These are phyloP conservation scores for Vanessa tameamea DNA, from an alignment of 1,140 invertebrate species.

Conservation along the genomic window DNA sequence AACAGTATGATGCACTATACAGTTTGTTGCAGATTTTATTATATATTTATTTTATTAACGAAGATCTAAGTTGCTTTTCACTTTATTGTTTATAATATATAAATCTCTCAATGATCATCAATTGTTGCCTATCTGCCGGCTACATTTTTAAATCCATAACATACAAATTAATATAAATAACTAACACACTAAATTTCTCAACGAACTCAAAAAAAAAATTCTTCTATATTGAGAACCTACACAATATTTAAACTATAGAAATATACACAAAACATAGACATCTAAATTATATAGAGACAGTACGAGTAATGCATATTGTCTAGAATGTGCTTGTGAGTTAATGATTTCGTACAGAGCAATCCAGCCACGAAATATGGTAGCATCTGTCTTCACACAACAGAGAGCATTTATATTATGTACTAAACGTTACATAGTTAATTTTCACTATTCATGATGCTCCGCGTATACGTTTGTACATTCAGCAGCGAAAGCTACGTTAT, in stretches of 20 bases:
- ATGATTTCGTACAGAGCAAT: conserved; percentile 22
- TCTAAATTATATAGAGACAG: conserved; percentile 18
- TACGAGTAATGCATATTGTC: conserved; percentile 22
- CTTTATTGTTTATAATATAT: no score
- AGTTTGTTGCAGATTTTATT: no score
- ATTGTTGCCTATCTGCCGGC: no score
- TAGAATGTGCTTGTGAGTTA: conserved; percentile 18
- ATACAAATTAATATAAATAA: no score
- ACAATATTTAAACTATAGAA: not conserved
- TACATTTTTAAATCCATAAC: no score
- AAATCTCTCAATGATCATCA: no score
- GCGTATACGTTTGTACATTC: conserved; percentile 5
- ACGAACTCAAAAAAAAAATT: no score
- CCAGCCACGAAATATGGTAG: conserved; percentile 21
- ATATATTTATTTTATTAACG: no score
- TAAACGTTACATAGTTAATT: conserved; percentile 11
- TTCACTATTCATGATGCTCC: conserved; percentile 12
- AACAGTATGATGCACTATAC: no score
- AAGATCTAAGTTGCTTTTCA: no score
- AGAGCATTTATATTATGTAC: conserved; percentile 15
- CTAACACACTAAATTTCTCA: no score
- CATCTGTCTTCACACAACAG: conserved; percentile 26
- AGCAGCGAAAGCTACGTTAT: conserved; percentile 1
- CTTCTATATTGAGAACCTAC: no score
- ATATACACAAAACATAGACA: not conserved